Conservation (phyloP, 2,797 vertebrate species). For the Sebastes hubbsi region DNA sequence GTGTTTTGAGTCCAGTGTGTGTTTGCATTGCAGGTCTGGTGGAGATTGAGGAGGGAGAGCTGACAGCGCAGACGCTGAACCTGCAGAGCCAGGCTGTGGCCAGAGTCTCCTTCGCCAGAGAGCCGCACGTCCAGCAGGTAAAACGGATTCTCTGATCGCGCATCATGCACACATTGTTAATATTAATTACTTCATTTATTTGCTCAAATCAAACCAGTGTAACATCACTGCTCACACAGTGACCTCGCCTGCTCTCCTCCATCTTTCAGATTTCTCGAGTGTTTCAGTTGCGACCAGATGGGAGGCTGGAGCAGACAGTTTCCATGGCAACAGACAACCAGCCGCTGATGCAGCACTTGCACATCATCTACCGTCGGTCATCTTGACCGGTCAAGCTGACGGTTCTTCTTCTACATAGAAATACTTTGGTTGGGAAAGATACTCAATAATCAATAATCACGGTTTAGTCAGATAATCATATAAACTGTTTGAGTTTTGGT, state of each 20-base stretch:
- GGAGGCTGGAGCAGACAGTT: slow-evolving; percentile 94
- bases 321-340: slow-evolving; percentile 93
- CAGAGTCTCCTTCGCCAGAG: slow-evolving; percentile 92
- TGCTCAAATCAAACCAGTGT: neutral
- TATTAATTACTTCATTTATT: neutral
- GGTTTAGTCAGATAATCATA: neutral
- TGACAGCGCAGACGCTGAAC: slow-evolving; percentile 88
- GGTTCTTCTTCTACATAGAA: neutral
- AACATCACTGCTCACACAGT: neutral
- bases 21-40: slow-evolving; percentile 85
- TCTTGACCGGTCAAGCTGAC: slow-evolving; percentile 42
- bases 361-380: slow-evolving; percentile 87
- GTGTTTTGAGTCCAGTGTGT: neutral
- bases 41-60: slow-evolving; percentile 95
- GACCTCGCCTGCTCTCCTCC: neutral
- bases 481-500: neutral
- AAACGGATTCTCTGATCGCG: neutral
- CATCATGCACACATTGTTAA: neutral
- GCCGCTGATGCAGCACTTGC: slow-evolving; percentile 91
- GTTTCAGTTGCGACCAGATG: slow-evolving; percentile 90
- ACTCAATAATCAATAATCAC: neutral
- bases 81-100: slow-evolving; percentile 88
- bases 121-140: slow-evolving; percentile 92
- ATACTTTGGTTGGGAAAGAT: neutral
- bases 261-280: slow-evolving; percentile 86